Evolutionary conservation across 2,113 vertebrate genomes (phyloP).

Genomic region (Nerophis lumbriciformis): DNA sequence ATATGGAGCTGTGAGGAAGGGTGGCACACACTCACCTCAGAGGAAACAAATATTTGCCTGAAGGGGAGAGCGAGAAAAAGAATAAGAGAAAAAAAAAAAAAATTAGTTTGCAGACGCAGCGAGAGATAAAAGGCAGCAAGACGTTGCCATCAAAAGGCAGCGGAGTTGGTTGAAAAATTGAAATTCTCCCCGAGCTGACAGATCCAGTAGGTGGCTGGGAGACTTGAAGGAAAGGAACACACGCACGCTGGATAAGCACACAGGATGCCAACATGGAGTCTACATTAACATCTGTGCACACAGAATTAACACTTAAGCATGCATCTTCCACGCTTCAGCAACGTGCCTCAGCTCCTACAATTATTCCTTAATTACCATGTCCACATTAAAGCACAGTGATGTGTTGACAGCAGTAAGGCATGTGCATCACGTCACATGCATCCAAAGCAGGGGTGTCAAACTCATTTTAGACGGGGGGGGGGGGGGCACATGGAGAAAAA

Average conservation of each 20-base stretch:
- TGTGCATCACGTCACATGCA: conserved; percentile 11
- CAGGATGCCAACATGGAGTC: conserved; percentile 51
- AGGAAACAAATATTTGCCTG: conserved; percentile 97
- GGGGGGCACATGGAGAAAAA: no score
- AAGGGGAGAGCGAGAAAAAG: conserved; percentile 70
- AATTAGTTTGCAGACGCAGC: conserved; percentile 94
- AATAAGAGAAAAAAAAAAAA: conserved; percentile 81
- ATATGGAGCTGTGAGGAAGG: conserved; percentile 84
- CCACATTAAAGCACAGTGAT: conserved; percentile 47
- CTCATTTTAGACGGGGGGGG: no score
- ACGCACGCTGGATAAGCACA: conserved; percentile 41
- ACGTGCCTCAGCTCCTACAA: conserved; percentile 80
- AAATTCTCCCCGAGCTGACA: conserved; percentile 94
- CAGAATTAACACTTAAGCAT: conserved; percentile 84
- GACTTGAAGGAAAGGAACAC: conserved; percentile 76
- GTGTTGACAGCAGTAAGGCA: conserved; percentile 16
- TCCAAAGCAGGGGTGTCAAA: not conserved
- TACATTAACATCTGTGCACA: conserved; percentile 88
- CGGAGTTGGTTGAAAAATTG: conserved; percentile 86
- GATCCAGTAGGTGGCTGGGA: conserved; percentile 78
- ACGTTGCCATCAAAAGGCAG: conserved; percentile 88
- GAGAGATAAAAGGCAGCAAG: conserved; percentile 89
- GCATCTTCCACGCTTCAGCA: conserved; percentile 83
- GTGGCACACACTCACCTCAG: conserved; percentile 93
- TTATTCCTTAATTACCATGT: conserved; percentile 86